Evolutionary conservation across 2,797 vertebrate genomes (phyloP).

Genomic region (Eupleurogrammus muticus): DNA sequence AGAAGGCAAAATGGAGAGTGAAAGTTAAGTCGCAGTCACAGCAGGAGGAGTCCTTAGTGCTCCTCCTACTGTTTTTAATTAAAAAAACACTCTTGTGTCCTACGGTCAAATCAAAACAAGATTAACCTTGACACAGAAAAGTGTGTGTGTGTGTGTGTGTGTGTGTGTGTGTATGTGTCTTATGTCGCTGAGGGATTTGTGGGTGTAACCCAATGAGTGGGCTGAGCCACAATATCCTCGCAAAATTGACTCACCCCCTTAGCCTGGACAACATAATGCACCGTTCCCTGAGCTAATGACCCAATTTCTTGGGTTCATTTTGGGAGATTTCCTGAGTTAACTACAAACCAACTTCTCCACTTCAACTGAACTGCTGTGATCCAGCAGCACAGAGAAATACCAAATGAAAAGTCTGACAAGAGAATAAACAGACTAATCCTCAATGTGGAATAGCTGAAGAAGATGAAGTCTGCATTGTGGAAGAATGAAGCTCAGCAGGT

Average conservation of each 20-base stretch:
- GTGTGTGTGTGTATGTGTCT: slow-evolving; percentile 1
- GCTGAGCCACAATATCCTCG: slow-evolving; percentile 27
- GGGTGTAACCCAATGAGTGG: slow-evolving; percentile 34
- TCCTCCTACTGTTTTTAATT: slow-evolving; percentile 70
- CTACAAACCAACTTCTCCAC: slow-evolving; percentile 1
- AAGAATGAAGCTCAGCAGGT: background rate
- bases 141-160: slow-evolving; percentile 3
- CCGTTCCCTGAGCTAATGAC: slow-evolving; percentile 53
- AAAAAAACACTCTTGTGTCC: slow-evolving; percentile 60
- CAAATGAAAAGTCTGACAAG: slow-evolving; percentile 12
- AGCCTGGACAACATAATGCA: slow-evolving; percentile 31
- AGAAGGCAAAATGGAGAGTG: no score
- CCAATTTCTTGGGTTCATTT: slow-evolving; percentile 49
- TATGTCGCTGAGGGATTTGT: no score
- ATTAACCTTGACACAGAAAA: slow-evolving; percentile 52
- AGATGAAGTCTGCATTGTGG: slow-evolving; percentile 2
- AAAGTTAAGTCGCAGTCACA: no score
- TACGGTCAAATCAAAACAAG: slow-evolving; percentile 69
- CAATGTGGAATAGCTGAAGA: slow-evolving; percentile 7
- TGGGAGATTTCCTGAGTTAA: slow-evolving; percentile 47
- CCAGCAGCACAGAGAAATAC: background rate
- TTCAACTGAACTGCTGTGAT: slow-evolving; percentile 6
- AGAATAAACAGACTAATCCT: slow-evolving; percentile 14
- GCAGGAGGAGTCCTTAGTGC: background rate
- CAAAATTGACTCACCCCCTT: slow-evolving; percentile 48